Base-by-base conservation (phyloP, 2,797 vertebrate genomes). In the Aplochiton taeniatus region DNA sequence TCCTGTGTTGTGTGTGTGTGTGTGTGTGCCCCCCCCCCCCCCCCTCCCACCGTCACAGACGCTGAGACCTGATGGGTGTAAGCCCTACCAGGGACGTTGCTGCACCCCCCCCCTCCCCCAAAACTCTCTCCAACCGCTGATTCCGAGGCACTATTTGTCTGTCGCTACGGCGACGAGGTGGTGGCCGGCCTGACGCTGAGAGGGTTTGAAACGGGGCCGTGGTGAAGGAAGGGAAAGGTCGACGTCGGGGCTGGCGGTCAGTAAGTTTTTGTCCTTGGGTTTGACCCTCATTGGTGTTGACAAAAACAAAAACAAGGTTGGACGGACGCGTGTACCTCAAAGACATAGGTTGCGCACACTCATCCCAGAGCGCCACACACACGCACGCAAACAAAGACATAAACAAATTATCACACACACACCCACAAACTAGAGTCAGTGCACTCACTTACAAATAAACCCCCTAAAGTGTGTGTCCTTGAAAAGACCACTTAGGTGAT, bases 291-390 rank as follows among this genome's bases (percentile, higher is more conserved):
- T 31, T 31, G 31, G n/a, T 12, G 50, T 45, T 50, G 46, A 61
- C 47, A 20, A 13, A 44, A 49, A 51, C n/a, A 52, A 52, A 52
- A 52, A 66, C 8, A 48, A 63, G 65, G 71, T 52, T 42, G 1
- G 31, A 82, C 63, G 1, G 31, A 82, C 63, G 11, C 55, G 82
- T 68, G 80, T 81, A 83, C 82, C 73, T 61, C 72, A 72, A 62
- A 44, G 18, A 61, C 46, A 16, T 60, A n/a, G 43, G n/a, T n/a
- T n/a, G n/a, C n/a, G n/a, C n/a, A n/a, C n/a, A n/a, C n/a, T n/a
- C n/a, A n/a, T n/a, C n/a, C n/a, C n/a, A n/a, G n/a, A n/a, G n/a
- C n/a, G n/a, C n/a, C n/a, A 58, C 64, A 17, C 53, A 68, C 71
- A 69, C 77, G 50, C 58, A 77, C 80, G 70, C 63, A 62, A 66